Conservation (phyloP, 2,797 vertebrate species). For the Sarcophilus harrisii region DNA sequence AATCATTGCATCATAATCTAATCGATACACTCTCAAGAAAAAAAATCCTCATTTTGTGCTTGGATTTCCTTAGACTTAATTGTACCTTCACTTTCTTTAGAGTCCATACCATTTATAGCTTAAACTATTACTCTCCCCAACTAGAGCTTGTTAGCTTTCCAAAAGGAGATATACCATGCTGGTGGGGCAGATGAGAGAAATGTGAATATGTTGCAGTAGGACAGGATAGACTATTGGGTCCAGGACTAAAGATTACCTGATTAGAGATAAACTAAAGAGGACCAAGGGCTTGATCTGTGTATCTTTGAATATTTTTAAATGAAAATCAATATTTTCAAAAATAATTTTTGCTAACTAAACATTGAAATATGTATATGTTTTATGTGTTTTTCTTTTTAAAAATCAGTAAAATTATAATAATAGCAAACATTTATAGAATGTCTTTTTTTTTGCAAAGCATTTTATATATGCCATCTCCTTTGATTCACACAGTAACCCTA, state of each 20-base stretch:
- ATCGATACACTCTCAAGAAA: constrained; percentile 25
- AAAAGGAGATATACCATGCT: neutral
- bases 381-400: neutral
- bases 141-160: constrained; percentile 39
- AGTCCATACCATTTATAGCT: neutral
- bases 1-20: constrained; percentile 8
- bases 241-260: neutral
- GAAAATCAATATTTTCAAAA: neutral
- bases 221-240: too few relatives aligned
- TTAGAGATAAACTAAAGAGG: neutral
- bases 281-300: neutral
- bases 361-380: neutral
- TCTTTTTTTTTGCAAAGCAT: neutral
- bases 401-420: neutral
- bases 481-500: neutral
- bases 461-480: neutral
- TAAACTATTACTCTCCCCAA: constrained; percentile 53
- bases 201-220: neutral
- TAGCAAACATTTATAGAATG: neutral
- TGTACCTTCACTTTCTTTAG: constrained; percentile 44
- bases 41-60: constrained; percentile 48
- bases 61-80: constrained; percentile 48
- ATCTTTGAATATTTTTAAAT: neutral
- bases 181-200: neutral
- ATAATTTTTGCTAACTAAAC: neutral